These are phyloP conservation scores for Teleiodes luculella DNA, from an alignment of 2,888 invertebrate species.

Conservation along the genomic window DNA sequence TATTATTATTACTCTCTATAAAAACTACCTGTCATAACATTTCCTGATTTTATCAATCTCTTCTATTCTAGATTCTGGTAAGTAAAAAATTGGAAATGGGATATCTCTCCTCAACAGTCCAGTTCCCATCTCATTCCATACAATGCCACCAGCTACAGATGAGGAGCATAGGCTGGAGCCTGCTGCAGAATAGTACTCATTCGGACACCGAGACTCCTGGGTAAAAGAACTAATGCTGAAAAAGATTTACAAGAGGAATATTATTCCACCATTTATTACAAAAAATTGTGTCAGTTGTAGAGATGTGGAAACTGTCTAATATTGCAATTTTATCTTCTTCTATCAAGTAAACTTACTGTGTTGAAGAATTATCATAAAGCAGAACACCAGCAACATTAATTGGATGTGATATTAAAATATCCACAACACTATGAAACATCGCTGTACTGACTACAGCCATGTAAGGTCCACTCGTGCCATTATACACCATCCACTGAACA, in stretches of 20 bases:
- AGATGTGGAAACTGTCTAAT: too few species aligned
- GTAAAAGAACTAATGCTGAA: slow-evolving; percentile 59
- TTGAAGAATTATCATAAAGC: slow-evolving; percentile 73
- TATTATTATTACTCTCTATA: too few species aligned
- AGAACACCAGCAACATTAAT: slow-evolving; percentile 83
- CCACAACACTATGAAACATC: slow-evolving; percentile 78
- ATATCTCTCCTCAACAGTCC: slow-evolving; percentile 88
- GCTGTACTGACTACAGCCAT: slow-evolving; percentile 84
- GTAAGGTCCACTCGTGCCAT: slow-evolving; percentile 89
- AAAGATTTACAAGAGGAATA: too few species aligned
- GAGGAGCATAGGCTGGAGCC: slow-evolving; percentile 73
- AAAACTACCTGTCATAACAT: slow-evolving; percentile 74
- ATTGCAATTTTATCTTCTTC: background rate
- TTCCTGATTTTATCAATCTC: slow-evolving; percentile 79
- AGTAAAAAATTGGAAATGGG: slow-evolving; percentile 92
- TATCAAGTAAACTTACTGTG: slow-evolving; percentile 40
- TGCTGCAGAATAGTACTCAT: slow-evolving; percentile 80
- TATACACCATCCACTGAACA: slow-evolving; percentile 84
- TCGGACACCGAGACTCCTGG: slow-evolving; percentile 90
- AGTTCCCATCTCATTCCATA: slow-evolving; percentile 91
- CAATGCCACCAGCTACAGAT: slow-evolving; percentile 76
- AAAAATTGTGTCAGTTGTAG: too few species aligned
- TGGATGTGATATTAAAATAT: slow-evolving; percentile 72
- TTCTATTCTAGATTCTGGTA: slow-evolving; percentile 72
- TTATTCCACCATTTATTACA: too few species aligned